Percentiles rank a stretch among this genome's conserved stretches.
Evolutionary conservation across 2,113 vertebrate species (phyloP).

Genomic region (Melospiza georgiana): DNA sequence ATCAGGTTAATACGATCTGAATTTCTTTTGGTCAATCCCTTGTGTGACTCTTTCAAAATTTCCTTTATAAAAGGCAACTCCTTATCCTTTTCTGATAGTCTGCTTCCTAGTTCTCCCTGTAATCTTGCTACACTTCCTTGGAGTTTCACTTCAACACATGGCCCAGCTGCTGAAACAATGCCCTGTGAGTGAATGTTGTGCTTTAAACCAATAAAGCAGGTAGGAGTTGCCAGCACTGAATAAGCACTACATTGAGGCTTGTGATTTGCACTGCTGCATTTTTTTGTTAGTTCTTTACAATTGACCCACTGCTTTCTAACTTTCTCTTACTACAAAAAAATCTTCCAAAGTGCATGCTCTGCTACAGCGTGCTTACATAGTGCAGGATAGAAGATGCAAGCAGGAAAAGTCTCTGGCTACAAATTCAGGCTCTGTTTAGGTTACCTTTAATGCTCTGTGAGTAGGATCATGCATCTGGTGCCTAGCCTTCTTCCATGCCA

Average conservation of each 20-base stretch:
- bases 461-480: not conserved
- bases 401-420: not conserved
- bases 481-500: not conserved
- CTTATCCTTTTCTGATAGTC: conserved; percentile 46
- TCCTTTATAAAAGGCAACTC: conserved; percentile 34
- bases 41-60: not conserved
- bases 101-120: conserved; percentile 17
- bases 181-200: not conserved
- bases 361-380: accelerated
- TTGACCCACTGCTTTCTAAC: not conserved
- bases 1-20: not conserved
- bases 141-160: not conserved
- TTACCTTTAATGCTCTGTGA: not conserved
- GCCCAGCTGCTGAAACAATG: conserved; percentile 44
- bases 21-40: not conserved
- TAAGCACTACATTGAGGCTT: not conserved
- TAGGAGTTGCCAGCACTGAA: not conserved
- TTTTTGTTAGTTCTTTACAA: not conserved
- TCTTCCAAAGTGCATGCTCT: not conserved
- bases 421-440: not conserved
- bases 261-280: not conserved
- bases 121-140: conserved; percentile 32
- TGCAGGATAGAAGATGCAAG: not conserved
- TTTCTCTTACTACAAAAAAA: not conserved
- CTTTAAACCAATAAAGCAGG: conserved; percentile 11